phyloP scores from a whole-genome alignment of 2,113 vertebrate genomes.

The Willisornis vidua region DNA sequence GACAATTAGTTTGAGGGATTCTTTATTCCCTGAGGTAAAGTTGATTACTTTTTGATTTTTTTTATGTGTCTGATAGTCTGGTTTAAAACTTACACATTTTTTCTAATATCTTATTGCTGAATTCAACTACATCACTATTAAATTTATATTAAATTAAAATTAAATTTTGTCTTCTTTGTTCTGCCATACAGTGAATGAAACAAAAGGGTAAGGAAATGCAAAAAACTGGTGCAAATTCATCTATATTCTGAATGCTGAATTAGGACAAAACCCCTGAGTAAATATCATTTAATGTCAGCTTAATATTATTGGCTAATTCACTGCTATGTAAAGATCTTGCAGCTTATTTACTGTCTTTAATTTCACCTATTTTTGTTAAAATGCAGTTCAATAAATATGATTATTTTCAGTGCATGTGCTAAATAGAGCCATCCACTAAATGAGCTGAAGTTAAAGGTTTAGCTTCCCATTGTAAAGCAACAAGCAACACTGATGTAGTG shows the following conservation, averaged over 20 bases:
- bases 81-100: background rate
- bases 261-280: background rate
- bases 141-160: background rate
- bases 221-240: background rate
- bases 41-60: background rate
- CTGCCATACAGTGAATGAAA: background rate
- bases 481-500: background rate
- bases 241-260: background rate
- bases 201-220: background rate
- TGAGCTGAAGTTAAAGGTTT: background rate
- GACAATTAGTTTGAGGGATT: background rate
- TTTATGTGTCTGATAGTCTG: background rate
- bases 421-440: background rate
- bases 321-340: background rate
- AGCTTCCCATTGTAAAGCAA: background rate
- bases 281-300: background rate
- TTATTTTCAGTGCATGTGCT: background rate
- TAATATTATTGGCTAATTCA: background rate
- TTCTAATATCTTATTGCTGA: background rate
- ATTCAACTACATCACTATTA: background rate
- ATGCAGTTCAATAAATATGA: background rate
- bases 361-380: background rate
- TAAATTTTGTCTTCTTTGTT: background rate
- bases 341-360: background rate
- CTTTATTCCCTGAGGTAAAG: background rate